These are phyloP conservation scores for Astatotilapia flaviijosephi DNA, from an alignment of 2,113 vertebrate species.

Conservation along the genomic window DNA sequence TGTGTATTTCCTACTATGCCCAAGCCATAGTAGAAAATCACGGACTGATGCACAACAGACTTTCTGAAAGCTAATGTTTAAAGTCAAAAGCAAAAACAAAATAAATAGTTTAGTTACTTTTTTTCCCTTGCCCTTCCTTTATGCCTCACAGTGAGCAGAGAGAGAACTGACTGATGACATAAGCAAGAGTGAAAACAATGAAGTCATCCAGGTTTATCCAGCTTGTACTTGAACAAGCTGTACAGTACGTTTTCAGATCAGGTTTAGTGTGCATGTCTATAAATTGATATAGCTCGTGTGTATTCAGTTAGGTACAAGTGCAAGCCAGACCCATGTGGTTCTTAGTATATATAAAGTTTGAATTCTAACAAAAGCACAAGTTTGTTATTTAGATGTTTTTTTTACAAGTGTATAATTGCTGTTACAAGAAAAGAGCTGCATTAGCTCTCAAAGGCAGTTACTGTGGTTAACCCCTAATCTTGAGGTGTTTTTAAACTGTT, in stretches of 20 bases:
- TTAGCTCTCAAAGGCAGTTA: neutral
- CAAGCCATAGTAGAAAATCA: too few relatives aligned
- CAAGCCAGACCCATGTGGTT: neutral
- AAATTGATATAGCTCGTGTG: accelerated
- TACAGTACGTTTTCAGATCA: neutral
- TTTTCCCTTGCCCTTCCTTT: neutral
- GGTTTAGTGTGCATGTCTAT: neutral
- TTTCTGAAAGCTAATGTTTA: too few relatives aligned
- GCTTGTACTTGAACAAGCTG: neutral
- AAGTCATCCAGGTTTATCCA: neutral
- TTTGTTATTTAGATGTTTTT: neutral
- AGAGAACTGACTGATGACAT: too few relatives aligned
- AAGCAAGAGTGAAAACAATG: too few relatives aligned
- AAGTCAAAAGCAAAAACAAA: too few relatives aligned
- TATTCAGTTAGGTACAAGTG: accelerated
- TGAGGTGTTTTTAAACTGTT: neutral
- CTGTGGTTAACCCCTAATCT: neutral
- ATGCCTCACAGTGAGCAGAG: neutral
- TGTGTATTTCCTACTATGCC: too few relatives aligned
- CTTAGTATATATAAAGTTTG: accelerated
- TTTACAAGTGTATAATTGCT: neutral
- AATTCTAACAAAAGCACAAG: neutral
- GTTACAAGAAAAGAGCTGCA: neutral
- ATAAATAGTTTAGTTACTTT: too few relatives aligned
- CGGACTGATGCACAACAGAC: too few relatives aligned